These are phyloP conservation scores for Mayetiola destructor DNA, from an alignment of 2,888 invertebrate genomes.

Conservation along the genomic window DNA sequence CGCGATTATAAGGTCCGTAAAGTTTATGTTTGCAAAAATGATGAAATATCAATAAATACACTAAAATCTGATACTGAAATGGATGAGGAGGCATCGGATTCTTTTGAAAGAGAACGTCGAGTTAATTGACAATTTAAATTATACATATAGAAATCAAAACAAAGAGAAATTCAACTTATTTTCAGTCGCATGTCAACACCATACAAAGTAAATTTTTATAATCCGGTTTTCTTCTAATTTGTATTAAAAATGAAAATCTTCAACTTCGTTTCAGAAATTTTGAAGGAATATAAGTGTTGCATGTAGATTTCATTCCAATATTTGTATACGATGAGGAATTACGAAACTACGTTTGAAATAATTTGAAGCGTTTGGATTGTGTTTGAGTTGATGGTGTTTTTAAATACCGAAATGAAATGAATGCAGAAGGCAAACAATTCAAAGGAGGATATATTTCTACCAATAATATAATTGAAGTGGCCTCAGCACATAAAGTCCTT, in stretches of 20 bases:
- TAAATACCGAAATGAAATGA: background rate
- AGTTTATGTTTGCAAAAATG: background rate
- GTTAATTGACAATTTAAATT: background rate
- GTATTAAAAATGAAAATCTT: background rate
- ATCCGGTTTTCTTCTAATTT: background rate
- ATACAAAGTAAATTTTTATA: background rate
- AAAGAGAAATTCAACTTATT: background rate
- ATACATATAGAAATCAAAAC: background rate
- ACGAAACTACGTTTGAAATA: background rate
- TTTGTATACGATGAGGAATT: background rate
- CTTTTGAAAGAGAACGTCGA: too few relatives aligned
- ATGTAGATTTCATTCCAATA: background rate
- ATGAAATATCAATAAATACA: background rate
- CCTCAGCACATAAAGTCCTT: too few relatives aligned
- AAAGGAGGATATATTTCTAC: background rate
- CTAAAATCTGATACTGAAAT: background rate
- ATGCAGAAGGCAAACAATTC: background rate
- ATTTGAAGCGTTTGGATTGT: background rate
- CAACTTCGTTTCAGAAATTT: background rate
- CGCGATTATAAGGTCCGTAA: background rate
- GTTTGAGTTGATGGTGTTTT: background rate
- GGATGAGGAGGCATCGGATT: background rate
- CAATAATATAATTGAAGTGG: background rate
- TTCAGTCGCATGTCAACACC: background rate
- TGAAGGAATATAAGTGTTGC: background rate